Conservation (phyloP, 2,797 vertebrate species). For the Nyctibius grandis region DNA sequence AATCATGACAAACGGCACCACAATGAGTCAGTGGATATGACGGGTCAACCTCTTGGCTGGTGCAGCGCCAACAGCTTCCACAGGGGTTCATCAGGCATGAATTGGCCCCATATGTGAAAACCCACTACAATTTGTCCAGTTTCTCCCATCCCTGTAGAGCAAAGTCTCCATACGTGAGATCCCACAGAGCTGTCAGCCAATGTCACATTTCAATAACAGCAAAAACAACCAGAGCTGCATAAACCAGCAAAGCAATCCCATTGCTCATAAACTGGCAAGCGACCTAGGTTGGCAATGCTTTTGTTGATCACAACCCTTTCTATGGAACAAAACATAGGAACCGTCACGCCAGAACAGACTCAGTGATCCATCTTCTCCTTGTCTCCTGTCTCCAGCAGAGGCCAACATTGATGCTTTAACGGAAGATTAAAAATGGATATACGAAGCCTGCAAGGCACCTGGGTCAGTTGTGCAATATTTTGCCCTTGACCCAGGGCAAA, state of each 20-base stretch:
- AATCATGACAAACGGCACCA: constrained; percentile 36
- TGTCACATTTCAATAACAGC: constrained; percentile 53
- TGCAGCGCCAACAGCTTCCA: constrained; percentile 41
- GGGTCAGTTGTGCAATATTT: not conserved
- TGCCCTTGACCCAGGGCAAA: not conserved
- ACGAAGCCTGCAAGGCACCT: not conserved
- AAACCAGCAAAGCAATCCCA: constrained; percentile 33
- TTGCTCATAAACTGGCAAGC: constrained; percentile 51
- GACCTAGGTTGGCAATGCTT: constrained; percentile 14
- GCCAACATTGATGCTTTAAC: not conserved
- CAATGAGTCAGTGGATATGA: constrained; percentile 46
- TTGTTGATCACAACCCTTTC: constrained; percentile 29
- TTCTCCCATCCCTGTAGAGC: constrained; percentile 54
- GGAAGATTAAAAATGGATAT: not conserved
- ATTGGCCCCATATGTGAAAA: constrained; percentile 64
- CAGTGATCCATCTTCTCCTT: constrained; percentile 28
- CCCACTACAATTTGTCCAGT: constrained; percentile 52
- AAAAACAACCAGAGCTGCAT: constrained; percentile 19
- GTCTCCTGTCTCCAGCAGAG: not conserved
- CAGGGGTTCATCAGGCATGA: constrained; percentile 51
- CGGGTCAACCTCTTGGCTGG: constrained; percentile 41
- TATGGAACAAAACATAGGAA: constrained; percentile 10
- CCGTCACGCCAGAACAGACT: not conserved
- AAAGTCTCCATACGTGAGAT: constrained; percentile 59
- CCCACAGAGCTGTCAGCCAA: constrained; percentile 63